Conservation (phyloP, 2,113 vertebrate species). For the Tragelaphus buxtoni region DNA sequence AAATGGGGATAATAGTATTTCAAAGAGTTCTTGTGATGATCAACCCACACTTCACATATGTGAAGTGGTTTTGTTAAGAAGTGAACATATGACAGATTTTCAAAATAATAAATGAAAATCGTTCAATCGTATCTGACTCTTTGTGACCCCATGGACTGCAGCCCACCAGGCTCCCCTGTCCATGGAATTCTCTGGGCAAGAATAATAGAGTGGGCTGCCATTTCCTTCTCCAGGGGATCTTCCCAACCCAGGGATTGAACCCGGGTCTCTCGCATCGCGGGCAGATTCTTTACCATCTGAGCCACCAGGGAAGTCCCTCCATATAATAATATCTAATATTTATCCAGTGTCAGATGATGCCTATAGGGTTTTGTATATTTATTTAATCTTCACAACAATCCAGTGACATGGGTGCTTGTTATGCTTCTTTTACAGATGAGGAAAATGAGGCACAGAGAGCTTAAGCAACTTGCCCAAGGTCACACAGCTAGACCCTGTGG, state of each 20-base stretch:
- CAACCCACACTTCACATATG: not conserved
- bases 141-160: not conserved
- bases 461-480: not conserved
- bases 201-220: not conserved
- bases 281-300: not conserved
- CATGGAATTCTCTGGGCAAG: not conserved
- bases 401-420: not conserved
- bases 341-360: not conserved
- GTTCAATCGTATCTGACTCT: not conserved
- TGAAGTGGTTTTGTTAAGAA: not conserved
- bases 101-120: not conserved
- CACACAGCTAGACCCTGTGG: not conserved
- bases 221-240: not conserved
- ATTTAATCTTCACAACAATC: not conserved
- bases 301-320: not conserved
- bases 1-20: not conserved
- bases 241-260: not conserved
- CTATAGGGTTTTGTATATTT: not conserved
- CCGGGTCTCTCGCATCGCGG: accelerated
- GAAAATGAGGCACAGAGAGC: not conserved
- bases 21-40: not conserved
- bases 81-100: not conserved
- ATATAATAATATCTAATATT: not conserved
- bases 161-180: not conserved
- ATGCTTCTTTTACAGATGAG: not conserved